Evolutionary conservation across 2,113 vertebrate species (phyloP).

Genomic region (Indicator maculatus): DNA sequence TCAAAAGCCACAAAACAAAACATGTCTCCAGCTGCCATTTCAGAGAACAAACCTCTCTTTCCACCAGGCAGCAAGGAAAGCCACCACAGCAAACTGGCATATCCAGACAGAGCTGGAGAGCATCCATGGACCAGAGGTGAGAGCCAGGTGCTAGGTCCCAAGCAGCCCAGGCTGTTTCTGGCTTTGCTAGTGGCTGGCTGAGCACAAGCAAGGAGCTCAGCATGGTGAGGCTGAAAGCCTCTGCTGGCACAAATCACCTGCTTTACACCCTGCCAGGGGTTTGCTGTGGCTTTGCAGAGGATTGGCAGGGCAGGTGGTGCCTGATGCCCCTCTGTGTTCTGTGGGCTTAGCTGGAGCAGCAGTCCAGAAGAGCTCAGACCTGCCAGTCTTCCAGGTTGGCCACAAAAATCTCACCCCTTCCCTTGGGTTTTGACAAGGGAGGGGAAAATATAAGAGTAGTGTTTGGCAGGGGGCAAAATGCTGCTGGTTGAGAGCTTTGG

Average conservation of each 20-base stretch:
- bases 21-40: background rate
- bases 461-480: background rate
- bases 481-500: slow-evolving; percentile 13
- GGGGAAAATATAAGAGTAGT: background rate
- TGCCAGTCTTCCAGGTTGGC: background rate
- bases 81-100: fast-evolving
- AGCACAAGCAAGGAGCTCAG: fast-evolving
- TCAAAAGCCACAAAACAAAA: background rate
- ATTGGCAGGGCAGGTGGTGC: background rate
- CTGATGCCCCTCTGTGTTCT: fast-evolving
- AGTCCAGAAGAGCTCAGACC: background rate
- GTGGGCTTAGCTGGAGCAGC: background rate
- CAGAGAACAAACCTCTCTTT: background rate
- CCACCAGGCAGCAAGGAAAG: background rate
- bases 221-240: background rate
- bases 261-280: background rate
- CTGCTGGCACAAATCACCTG: background rate
- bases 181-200: background rate
- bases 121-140: fast-evolving
- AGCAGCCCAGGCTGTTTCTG: background rate
- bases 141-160: background rate
- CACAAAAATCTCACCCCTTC: background rate
- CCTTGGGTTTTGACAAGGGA: background rate
- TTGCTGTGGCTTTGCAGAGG: background rate
- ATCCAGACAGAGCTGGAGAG: background rate